Percentiles rank a stretch among this genome's conserved stretches.
phyloP scores from a whole-genome alignment of 2,888 invertebrate species.

The Rapana venosa region DNA sequence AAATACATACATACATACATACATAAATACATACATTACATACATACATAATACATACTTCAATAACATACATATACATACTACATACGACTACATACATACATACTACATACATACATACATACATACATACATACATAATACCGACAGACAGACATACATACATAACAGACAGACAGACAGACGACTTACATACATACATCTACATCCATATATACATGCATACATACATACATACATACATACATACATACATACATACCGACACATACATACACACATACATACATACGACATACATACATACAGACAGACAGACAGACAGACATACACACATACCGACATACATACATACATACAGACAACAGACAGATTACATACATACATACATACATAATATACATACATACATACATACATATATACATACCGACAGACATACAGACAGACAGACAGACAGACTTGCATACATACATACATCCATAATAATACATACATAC shows the following conservation, averaged over 20 bases:
- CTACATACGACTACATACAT: too few species aligned
- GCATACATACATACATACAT: background rate
- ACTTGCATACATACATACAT: background rate
- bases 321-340: background rate
- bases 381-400: background rate
- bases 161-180: too few species aligned
- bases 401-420: background rate
- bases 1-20: background rate
- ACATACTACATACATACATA: background rate
- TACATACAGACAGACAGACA: background rate
- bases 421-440: too few species aligned
- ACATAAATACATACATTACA: background rate
- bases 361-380: too few species aligned
- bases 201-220: too few species aligned
- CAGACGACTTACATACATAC: slow-evolving; percentile 6
- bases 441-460: too few species aligned
- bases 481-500: background rate
- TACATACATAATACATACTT: background rate
- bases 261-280: background rate
- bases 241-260: slow-evolving; percentile 4
- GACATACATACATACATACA: slow-evolving; percentile 7
- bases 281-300: background rate
- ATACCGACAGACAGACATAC: background rate
- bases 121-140: background rate
- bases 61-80: too few species aligned